Base-by-base conservation (phyloP, 2,888 invertebrate genomes). In the Drosophila rubida region DNA sequence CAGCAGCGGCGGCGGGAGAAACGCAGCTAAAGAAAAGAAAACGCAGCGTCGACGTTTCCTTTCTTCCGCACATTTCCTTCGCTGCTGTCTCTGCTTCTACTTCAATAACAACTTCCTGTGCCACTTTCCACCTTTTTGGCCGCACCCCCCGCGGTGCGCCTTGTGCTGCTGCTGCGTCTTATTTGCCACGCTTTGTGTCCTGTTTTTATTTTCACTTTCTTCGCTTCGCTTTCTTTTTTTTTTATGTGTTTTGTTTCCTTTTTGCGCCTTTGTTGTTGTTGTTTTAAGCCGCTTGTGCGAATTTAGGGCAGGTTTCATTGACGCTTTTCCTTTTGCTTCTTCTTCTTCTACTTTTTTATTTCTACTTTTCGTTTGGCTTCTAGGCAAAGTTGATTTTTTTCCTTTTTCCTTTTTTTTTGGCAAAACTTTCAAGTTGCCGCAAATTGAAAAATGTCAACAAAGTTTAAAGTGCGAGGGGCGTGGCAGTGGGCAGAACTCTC, bases 241-340 rank as follows among this genome's bases (percentile, higher is more conserved):
- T 37, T 19, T 41, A 19, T 49, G 30, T 49, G 58, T 58, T 72
- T 60, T 32, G 32, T 59, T 46, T 68, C n/a, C 54, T 68, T 50
- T 68, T n/a, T 53, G 49, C 45, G 32, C 27, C 13, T 27, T 61
- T 42, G 19, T 63, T 62, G 54, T 63, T 69, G 70, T 68, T 71
- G 59, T 57, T 72, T 78, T 82, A 80, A 85, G 83, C 83, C 75
- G 86, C 83, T 85, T 83, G 78, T 72, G 64, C 86, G 83, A 86
- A 83, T 83, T 83, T 83, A 86, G 83, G 86, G 80, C 86, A 83
- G 86, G 78, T 76, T 83, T 83, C 76, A 64, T 75, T 85, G 66
- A 69, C 68, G 77, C 61, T 50, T 41, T 48, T 59, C 27, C 22
- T 48, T 49, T 49, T 49, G 25, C n/a, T 19, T 54, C 16, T 6